Conservation (phyloP, 2,797 vertebrate species). For the Lithobates sylvaticus region DNA sequence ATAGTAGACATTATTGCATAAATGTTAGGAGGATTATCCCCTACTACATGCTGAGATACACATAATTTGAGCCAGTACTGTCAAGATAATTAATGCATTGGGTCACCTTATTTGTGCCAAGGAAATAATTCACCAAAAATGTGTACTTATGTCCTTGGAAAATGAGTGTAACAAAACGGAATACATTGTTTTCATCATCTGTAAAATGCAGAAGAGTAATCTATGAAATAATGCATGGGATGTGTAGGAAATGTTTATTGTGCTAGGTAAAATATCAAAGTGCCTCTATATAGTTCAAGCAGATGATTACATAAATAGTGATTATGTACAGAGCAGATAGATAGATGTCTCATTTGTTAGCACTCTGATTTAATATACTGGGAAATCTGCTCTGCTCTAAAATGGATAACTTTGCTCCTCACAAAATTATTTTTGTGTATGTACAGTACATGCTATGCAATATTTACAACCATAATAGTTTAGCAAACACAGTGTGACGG, state of each 20-base stretch:
- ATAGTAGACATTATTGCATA: conserved; percentile 25
- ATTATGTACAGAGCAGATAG: background rate
- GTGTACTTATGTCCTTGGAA: conserved; percentile 35
- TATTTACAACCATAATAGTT: no score
- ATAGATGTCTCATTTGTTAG: no score
- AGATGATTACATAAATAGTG: background rate
- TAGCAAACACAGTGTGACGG: no score
- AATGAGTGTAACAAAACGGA: conserved; percentile 5
- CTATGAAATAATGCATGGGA: background rate
- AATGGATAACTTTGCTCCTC: no score
- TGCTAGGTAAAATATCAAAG: background rate
- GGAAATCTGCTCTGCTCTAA: no score
- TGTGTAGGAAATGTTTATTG: background rate
- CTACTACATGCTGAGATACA: conserved; percentile 50
- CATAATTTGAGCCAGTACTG: conserved; percentile 50
- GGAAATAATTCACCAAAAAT: conserved; percentile 44
- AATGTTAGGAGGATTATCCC: conserved; percentile 29
- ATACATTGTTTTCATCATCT: background rate
- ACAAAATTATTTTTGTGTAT: no score
- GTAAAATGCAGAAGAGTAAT: background rate
- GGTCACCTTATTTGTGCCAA: conserved; percentile 41
- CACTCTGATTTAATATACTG: no score
- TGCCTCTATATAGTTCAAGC: background rate
- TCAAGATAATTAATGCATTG: conserved; percentile 51
- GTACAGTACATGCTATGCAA: no score